phyloP scores from a whole-genome alignment of 2,113 vertebrate genomes.

The Anser brachyrhynchus region DNA sequence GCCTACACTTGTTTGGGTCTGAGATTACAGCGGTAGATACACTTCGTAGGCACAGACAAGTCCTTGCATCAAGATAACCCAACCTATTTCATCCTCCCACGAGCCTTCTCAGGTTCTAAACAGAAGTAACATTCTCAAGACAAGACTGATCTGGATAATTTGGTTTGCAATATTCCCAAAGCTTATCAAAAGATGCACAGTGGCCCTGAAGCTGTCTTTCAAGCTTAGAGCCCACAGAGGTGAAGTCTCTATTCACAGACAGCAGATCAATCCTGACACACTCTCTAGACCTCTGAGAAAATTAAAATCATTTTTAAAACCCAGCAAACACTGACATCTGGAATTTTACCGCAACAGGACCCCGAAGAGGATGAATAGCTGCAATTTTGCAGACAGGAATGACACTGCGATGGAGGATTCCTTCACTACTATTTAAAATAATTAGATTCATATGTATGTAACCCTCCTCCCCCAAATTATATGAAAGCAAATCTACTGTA shows the following conservation, averaged over 20 bases:
- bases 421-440: background rate
- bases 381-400: slow-evolving; percentile 45
- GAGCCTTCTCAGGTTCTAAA: background rate
- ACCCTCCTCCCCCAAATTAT: background rate
- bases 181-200: background rate
- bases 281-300: slow-evolving; percentile 15
- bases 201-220: background rate
- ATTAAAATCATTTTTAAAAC: slow-evolving; percentile 45
- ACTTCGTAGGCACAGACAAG: background rate
- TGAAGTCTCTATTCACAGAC: background rate
- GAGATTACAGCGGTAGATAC: too few species aligned
- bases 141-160: background rate
- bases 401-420: background rate
- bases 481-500: background rate
- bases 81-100: background rate
- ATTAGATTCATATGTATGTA: background rate
- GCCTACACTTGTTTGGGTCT: background rate
- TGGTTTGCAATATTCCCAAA: background rate
- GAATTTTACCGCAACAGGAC: slow-evolving; percentile 16
- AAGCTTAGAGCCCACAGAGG: background rate
- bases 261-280: slow-evolving; percentile 23
- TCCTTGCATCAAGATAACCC: background rate
- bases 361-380: background rate
- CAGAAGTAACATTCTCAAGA: background rate
- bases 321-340: slow-evolving; percentile 28